Conservation (phyloP, 2,888 invertebrate species). For the Athripsodes cinereus region DNA sequence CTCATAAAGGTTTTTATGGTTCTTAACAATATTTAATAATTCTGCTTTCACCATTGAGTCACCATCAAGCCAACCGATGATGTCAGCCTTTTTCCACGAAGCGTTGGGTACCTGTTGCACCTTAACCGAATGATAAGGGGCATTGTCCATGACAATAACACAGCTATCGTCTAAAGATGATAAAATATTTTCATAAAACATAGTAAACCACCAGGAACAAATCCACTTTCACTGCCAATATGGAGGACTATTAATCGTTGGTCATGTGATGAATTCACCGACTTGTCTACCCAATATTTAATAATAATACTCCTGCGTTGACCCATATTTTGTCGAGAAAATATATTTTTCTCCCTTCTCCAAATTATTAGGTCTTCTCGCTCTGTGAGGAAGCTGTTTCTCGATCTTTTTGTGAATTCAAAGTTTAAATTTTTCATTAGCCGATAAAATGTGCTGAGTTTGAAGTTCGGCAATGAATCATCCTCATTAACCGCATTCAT, state of each 20-base stretch:
- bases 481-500: neutral
- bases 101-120: neutral
- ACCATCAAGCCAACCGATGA: constrained; percentile 1
- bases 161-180: neutral
- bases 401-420: neutral
- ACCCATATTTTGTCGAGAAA: too few relatives aligned
- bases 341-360: neutral
- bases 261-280: neutral
- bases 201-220: too few relatives aligned
- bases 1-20: too few relatives aligned
- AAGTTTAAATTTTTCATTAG: neutral
- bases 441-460: neutral
- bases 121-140: constrained; percentile 18
- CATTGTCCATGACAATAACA: neutral
- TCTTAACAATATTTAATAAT: too few relatives aligned
- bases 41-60: too few relatives aligned
- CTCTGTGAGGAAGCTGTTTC: neutral
- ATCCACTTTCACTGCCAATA: neutral
- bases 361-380: neutral
- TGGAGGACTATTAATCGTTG: neutral
- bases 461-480: neutral
- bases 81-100: neutral
- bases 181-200: neutral
- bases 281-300: neutral
- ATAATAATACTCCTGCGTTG: neutral